Conservation (phyloP, 2,797 vertebrate genomes). For the Leptodactylus fallax region DNA sequence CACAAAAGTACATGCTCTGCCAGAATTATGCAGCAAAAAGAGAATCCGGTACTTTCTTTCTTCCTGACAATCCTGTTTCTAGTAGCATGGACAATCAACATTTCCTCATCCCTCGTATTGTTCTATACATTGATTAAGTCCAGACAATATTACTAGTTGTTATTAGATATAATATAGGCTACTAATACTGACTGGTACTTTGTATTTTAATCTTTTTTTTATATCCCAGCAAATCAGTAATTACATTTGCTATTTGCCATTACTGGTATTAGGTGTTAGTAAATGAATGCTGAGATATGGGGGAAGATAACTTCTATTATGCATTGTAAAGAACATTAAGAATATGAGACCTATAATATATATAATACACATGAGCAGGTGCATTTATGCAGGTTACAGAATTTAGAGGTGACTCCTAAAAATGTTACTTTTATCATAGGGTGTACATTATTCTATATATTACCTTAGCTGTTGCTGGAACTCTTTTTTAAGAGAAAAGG, state of each 20-base stretch:
- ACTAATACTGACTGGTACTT: neutral
- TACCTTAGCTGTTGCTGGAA: too few species aligned
- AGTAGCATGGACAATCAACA: neutral
- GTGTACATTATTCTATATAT: too few species aligned
- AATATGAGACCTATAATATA: too few species aligned
- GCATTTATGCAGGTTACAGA: too few species aligned
- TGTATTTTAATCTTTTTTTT: neutral
- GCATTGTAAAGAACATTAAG: too few species aligned
- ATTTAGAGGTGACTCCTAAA: too few species aligned
- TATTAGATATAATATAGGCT: neutral
- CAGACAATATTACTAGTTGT: neutral
- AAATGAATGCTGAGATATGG: too few species aligned
- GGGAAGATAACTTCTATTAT: too few species aligned
- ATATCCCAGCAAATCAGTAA: neutral
- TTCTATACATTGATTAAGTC: neutral
- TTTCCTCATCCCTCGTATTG: neutral
- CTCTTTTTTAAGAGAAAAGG: too few species aligned
- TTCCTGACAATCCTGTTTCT: slow-evolving; percentile 13
- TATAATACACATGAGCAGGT: too few species aligned
- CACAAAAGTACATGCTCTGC: slow-evolving; percentile 36
- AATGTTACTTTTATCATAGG: too few species aligned
- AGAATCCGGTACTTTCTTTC: slow-evolving; percentile 2
- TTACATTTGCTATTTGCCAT: neutral
- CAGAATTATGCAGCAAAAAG: slow-evolving; percentile 31
- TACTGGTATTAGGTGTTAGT: too few species aligned